These are phyloP conservation scores for Acleris holmiana DNA, from an alignment of 2,888 invertebrate species.

Conservation along the genomic window DNA sequence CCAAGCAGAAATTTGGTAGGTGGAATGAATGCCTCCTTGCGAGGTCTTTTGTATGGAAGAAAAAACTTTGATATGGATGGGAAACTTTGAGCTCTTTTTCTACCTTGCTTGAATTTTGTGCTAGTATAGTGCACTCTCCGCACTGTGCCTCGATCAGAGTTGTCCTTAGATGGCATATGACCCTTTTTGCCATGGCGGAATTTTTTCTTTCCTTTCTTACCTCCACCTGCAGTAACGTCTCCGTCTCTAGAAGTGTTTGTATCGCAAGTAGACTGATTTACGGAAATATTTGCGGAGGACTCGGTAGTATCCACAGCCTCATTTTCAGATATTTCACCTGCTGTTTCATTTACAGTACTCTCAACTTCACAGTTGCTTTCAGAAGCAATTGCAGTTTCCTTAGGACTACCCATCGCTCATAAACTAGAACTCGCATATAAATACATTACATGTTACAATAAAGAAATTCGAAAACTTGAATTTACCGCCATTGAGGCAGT, in stretches of 20 bases:
- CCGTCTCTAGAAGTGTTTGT: conserved; percentile 65
- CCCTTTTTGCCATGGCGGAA: conserved; percentile 75
- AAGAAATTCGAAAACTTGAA: conserved; percentile 67
- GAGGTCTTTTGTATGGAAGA: conserved; percentile 89
- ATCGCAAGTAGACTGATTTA: conserved; percentile 54
- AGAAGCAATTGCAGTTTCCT: conserved; percentile 62
- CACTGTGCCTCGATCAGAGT: conserved; percentile 65
- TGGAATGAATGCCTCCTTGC: conserved; percentile 91
- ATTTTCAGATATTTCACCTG: conserved; percentile 64
- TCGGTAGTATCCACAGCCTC: conserved; percentile 61
- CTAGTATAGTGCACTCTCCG: conserved; percentile 74
- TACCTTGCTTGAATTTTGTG: conserved; percentile 76
- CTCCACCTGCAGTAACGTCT: conserved; percentile 54
- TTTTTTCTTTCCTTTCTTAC: conserved; percentile 77
- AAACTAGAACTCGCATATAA: conserved; percentile 41
- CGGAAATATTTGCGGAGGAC: conserved; percentile 55
- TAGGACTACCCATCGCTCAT: conserved; percentile 73
- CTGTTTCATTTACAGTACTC: conserved; percentile 57
- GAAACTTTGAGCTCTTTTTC: conserved; percentile 89
- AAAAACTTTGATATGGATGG: conserved; percentile 89
- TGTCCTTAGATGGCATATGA: conserved; percentile 70
- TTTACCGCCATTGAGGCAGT: conserved; percentile 79
- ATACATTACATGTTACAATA: conserved; percentile 65
- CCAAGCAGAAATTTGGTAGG: conserved; percentile 97
- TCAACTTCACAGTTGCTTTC: conserved; percentile 57